These are phyloP conservation scores for Smutsia gigantea DNA, from an alignment of 2,797 vertebrate genomes.

Conservation along the genomic window DNA sequence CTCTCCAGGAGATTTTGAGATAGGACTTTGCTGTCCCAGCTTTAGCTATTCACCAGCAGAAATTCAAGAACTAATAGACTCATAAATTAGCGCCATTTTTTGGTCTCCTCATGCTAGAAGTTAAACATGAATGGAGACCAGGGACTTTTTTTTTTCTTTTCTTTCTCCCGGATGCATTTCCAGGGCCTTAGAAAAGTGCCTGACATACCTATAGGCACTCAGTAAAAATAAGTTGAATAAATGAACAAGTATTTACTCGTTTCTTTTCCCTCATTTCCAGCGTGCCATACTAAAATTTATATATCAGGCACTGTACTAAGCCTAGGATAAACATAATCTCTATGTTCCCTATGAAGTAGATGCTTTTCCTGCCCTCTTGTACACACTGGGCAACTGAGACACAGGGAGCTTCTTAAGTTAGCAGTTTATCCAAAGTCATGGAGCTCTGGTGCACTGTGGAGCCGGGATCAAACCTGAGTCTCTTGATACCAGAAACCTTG, in stretches of 20 bases:
- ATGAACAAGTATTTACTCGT: neutral
- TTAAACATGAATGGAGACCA: neutral
- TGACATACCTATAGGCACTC: neutral
- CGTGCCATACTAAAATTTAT: neutral
- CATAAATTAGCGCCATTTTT: neutral
- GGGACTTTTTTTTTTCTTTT: neutral
- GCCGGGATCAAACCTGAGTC: neutral
- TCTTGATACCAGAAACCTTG: neutral
- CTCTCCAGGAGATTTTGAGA: neutral
- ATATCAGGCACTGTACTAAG: neutral
- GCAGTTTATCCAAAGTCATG: neutral
- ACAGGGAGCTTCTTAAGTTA: neutral
- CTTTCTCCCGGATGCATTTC: neutral
- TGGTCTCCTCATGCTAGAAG: neutral
- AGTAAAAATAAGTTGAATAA: constrained; percentile 8
- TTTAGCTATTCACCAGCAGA: neutral
- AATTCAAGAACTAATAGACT: neutral
- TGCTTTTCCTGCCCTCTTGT: neutral
- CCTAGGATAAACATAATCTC: neutral
- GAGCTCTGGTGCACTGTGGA: neutral
- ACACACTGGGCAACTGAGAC: neutral
- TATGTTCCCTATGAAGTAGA: neutral
- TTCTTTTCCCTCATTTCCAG: neutral
- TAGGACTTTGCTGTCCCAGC: neutral
- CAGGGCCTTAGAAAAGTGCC: neutral